Evolutionary conservation across 2,888 invertebrate species (phyloP).

Genomic region (Apodemia mormo): DNA sequence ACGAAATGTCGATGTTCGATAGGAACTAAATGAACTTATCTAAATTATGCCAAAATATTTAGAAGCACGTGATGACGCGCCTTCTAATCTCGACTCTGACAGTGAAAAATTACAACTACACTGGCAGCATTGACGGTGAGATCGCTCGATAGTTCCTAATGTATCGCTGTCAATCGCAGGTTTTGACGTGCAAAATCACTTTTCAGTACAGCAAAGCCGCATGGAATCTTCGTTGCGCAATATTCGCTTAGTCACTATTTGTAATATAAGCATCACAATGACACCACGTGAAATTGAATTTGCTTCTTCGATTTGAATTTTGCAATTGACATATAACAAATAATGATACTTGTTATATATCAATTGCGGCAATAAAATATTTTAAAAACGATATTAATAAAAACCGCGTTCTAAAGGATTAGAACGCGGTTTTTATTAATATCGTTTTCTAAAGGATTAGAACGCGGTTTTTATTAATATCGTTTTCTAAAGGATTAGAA

Average conservation of each 20-base stretch:
- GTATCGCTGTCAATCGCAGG: constrained; percentile 76
- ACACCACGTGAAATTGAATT: constrained; percentile 54
- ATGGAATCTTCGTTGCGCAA: constrained; percentile 47
- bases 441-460: too few species aligned
- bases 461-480: too few species aligned
- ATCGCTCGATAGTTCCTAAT: constrained; percentile 76
- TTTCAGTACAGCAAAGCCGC: constrained; percentile 55
- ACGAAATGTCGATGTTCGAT: neutral
- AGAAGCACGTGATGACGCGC: constrained; percentile 56
- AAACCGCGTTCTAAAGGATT: neutral
- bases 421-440: too few species aligned
- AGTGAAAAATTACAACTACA: constrained; percentile 75
- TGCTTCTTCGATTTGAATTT: constrained; percentile 37
- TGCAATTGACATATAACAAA: too few species aligned
- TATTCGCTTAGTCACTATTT: constrained; percentile 59
- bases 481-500: too few species aligned
- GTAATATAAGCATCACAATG: constrained; percentile 55
- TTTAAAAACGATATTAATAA: neutral
- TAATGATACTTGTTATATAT: neutral
- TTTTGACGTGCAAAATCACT: constrained; percentile 73
- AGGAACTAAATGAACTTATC: neutral
- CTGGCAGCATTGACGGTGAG: constrained; percentile 56
- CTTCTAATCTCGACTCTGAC: constrained; percentile 69
- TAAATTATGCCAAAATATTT: constrained; percentile 16
- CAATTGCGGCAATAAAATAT: neutral